phyloP scores from a whole-genome alignment of 2,888 invertebrate genomes.

The Machimus atricapillus region DNA sequence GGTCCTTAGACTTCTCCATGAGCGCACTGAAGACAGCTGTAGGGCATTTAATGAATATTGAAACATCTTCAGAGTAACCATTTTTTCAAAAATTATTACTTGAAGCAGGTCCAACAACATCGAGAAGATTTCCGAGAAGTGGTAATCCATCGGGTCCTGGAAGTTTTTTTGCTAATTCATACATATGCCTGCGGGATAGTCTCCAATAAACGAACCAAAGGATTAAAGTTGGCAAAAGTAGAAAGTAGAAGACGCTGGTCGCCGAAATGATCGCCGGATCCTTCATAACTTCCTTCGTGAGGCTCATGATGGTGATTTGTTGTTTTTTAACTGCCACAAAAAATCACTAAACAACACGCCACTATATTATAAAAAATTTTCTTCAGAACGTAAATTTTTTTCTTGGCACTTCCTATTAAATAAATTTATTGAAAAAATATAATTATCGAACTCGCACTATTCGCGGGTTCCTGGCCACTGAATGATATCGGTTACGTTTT shows the following conservation, averaged over 20 bases:
- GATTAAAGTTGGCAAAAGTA: conserved; percentile 74
- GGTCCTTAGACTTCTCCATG: conserved; percentile 62
- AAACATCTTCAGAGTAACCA: background rate
- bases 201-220: conserved; percentile 80
- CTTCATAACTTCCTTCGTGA: conserved; percentile 56
- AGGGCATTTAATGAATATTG: conserved; percentile 24
- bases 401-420: background rate
- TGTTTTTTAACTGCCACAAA: background rate
- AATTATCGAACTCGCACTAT: background rate
- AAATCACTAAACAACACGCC: background rate
- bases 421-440: background rate
- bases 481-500: background rate
- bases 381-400: background rate
- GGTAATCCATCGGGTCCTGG: conserved; percentile 78
- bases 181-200: conserved; percentile 73
- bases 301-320: conserved; percentile 49
- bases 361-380: background rate
- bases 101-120: conserved; percentile 75
- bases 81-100: conserved; percentile 61
- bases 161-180: conserved; percentile 74
- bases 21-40: conserved; percentile 75
- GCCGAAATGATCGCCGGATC: conserved; percentile 64
- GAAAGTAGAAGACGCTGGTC: conserved; percentile 73
- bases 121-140: conserved; percentile 76
- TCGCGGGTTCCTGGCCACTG: background rate